Evolutionary conservation across 2,113 vertebrate species (phyloP), one percentile per base, ranked within the genome.

Genomic region (Etheostoma spectabile): DNA sequence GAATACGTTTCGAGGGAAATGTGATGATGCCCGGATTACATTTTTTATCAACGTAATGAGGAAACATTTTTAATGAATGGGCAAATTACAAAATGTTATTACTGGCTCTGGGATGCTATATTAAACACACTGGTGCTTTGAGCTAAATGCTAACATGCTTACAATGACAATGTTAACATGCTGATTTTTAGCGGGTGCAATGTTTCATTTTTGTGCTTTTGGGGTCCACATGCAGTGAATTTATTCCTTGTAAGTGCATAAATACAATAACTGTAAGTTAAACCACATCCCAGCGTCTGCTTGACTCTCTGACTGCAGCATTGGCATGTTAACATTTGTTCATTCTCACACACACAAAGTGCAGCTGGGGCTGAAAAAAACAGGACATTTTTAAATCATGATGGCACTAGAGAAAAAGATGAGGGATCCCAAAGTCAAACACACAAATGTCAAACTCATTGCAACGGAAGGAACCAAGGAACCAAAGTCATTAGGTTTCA

Each of bases 131-230:
- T 45, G n/a, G 3, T 21, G 35, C 13, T 76, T 56, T 76, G 22
- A 65, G 61, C 38, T 22, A 35, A 67, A 66, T 59, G 55, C 45
- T 60, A 24, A 68, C 18, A 21, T 59, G 71, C 38, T 59, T 4
- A 3, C 53, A 57, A 6, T 42, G n/a, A 1, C 30, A 33, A 42
- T 53, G 22, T 46, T 66, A 21, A 38, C 8, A 49, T 35, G 57
- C 15, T 56, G 6, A 55, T 55, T 42, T 53, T 42, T 21, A 52
- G 30, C 48, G 18, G 33, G 30, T 55, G 33, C 19, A 69, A 16
- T 55, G 21, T 72, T 49, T 3, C 0, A 53, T 53, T 53, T 53
- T 53, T 52, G 38, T 6, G 11, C 10, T 22, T 12, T 55, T 55
- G 21, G 38, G 62, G 22, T 64, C 6, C n/a, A 15, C 13, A 6